Conservation (phyloP, 2,888 invertebrate genomes). For the Sympetrum striolatum region DNA sequence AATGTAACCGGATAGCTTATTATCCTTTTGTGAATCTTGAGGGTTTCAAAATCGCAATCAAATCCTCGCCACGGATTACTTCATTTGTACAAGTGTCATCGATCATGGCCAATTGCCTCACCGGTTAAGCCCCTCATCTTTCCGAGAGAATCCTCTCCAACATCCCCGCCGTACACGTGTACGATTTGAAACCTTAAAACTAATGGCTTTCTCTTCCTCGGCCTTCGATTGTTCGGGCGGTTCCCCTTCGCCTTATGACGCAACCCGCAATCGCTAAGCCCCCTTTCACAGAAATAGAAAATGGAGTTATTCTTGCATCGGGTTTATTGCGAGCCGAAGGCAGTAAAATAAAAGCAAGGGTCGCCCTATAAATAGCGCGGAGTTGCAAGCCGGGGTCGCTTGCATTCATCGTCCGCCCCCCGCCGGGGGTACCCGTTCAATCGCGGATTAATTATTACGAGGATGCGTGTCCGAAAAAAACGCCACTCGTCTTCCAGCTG, state of each 20-base stretch:
- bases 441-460: not conserved
- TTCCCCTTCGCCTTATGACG: not conserved
- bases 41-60: too few species aligned
- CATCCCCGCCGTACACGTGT: too few species aligned
- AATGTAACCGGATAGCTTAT: too few species aligned
- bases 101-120: too few species aligned
- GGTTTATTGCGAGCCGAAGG: not conserved
- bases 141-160: too few species aligned
- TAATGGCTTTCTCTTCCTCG: too few species aligned
- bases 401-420: not conserved
- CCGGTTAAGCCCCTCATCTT: too few species aligned
- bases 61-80: too few species aligned
- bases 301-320: not conserved
- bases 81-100: too few species aligned
- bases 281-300: not conserved
- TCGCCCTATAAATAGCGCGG: not conserved
- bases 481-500: not conserved
- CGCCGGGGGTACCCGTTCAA: not conserved
- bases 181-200: too few species aligned
- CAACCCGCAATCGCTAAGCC: not conserved
- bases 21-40: too few species aligned
- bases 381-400: not conserved
- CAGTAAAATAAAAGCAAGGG: not conserved
- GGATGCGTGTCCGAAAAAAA: not conserved
- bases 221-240: not conserved